phyloP scores from a whole-genome alignment of 2,113 vertebrate species.

The Pygathrix nemaeus region DNA sequence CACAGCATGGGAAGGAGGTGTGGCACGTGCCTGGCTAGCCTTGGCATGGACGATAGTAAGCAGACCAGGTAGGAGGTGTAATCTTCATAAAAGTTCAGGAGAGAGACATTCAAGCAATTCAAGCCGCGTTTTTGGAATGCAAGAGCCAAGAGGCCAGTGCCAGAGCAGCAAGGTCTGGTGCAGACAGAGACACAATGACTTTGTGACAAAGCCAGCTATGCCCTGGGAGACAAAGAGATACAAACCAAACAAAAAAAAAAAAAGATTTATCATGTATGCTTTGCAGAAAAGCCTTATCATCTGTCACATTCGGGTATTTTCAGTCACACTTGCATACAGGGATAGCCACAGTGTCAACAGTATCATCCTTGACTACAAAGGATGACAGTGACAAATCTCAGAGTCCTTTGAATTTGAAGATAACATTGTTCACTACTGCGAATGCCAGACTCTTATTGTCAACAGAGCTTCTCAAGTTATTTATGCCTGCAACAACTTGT shows the following conservation, averaged over 20 bases:
- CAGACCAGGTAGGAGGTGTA: neutral
- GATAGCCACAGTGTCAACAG: slow-evolving; percentile 57
- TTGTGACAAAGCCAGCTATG: neutral
- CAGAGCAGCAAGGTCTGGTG: neutral
- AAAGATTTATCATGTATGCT: neutral
- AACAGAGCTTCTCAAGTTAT: slow-evolving; percentile 60
- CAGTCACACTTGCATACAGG: slow-evolving; percentile 52
- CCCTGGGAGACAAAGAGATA: neutral
- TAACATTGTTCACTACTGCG: slow-evolving; percentile 47
- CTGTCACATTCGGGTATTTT: slow-evolving; percentile 64
- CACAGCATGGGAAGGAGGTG: neutral
- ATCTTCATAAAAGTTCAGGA: neutral
- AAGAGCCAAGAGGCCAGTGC: neutral
- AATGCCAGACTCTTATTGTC: slow-evolving; percentile 58
- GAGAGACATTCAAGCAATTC: neutral
- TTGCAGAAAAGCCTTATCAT: slow-evolving; percentile 54
- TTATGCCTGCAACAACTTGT: slow-evolving; percentile 32
- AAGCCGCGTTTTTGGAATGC: neutral
- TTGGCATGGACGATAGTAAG: neutral
- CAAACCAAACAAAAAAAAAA: slow-evolving; percentile 1
- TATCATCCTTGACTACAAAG: slow-evolving; percentile 65
- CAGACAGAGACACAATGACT: neutral
- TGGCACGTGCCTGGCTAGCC: neutral
- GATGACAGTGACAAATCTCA: slow-evolving; percentile 61
- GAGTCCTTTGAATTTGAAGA: slow-evolving; percentile 60